These are phyloP conservation scores for Sussaba pulchella DNA, from an alignment of 2,888 invertebrate species.

Conservation along the genomic window DNA sequence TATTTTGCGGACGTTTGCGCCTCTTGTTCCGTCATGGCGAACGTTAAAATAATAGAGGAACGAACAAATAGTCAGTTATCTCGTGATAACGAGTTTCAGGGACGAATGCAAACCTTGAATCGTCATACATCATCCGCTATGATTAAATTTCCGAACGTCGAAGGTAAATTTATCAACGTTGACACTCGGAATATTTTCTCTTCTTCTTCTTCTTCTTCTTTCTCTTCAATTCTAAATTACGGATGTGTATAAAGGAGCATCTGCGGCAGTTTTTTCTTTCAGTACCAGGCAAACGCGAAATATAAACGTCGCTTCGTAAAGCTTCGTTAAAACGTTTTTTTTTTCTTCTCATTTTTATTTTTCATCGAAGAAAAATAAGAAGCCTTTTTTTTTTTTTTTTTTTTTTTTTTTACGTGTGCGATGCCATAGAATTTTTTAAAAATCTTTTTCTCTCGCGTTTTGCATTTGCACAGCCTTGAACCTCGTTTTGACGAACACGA, in stretches of 20 bases:
- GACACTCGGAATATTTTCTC: background rate
- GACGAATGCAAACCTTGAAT: background rate
- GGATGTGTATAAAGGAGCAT: constrained; percentile 8
- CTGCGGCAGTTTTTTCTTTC: constrained; percentile 7
- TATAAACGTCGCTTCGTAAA: constrained; percentile 26
- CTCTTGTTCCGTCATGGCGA: too few species aligned
- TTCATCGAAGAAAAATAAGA: constrained; percentile 30
- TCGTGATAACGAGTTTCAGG: background rate
- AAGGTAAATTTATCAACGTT: background rate
- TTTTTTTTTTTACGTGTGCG: constrained; percentile 16
- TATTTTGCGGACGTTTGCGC: too few species aligned
- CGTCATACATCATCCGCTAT: background rate
- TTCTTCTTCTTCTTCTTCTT: background rate
- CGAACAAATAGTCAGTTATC: background rate
- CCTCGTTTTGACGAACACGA: constrained; percentile 59
- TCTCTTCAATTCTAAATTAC: constrained; percentile 22
- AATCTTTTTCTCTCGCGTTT: constrained; percentile 68
- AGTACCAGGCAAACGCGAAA: constrained; percentile 1
- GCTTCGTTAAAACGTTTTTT: constrained; percentile 7
- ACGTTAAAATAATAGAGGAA: too few species aligned
- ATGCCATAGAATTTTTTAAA: constrained; percentile 63
- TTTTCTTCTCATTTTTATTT: background rate
- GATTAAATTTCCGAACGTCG: constrained; percentile 6
- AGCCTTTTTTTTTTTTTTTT: too few species aligned
- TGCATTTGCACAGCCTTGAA: constrained; percentile 76